Base-by-base conservation (phyloP, 2,888 invertebrate genomes). In the Drosophila prolongata region DNA sequence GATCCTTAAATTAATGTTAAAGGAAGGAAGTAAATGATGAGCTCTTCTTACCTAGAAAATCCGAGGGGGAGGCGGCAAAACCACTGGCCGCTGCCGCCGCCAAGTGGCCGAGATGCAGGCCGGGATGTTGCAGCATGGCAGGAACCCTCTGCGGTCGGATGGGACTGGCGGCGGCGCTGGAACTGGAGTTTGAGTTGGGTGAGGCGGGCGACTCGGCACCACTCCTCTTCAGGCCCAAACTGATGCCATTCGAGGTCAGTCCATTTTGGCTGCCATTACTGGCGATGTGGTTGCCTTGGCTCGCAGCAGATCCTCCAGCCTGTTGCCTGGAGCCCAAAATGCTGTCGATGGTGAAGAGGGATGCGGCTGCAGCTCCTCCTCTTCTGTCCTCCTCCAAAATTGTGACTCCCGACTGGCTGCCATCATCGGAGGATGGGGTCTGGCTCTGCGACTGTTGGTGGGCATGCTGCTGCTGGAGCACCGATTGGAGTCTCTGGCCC, bases 301-400 rank as follows among this genome's bases (percentile, higher is more conserved):
- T 66, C 35, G 78, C 58, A 50, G 77, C 44, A 38, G 73, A 34
- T 3, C 30, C 13, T 58, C 84, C 40, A 64, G 52, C 59, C 4
- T 65, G 50, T 14, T 38, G 62, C 3, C 91, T 80, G 57, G 96
- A 96, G 52, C 96, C 96, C 91, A 97, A 93, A 86, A 97, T 96
- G 93, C 96, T 97, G 92, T 97, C 97, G 89, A 97, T 97, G 84
- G 97, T 97, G 92, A 97, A 97, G 73, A 96, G 93, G 6, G 95
- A 95, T 24, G 94, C 93, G 0, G 94, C 93, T 89, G 95, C 90
- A 88, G 94, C 93, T 14, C 55, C 59, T 6, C 46, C 69, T n/a
- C 69, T 14, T 9, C 91, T 84, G 27, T 92, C 91, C 49, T 90
- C 90, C 37, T 91, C 90, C 60, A 91, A 65, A 11, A 91, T 89